phyloP scores from a whole-genome alignment of 2,888 invertebrate species.

The Ephialtes manifestator region DNA sequence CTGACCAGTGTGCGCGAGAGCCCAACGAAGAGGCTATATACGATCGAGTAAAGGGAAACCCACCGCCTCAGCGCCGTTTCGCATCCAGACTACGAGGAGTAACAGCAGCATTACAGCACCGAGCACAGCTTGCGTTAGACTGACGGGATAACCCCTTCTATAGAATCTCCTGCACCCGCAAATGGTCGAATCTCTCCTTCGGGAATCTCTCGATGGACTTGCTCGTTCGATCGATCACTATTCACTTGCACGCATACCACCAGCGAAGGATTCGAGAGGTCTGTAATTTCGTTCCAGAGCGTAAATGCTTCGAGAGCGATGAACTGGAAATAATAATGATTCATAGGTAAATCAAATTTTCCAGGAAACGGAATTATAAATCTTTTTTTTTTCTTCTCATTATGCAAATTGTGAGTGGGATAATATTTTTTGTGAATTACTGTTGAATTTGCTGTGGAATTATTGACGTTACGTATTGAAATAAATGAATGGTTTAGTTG shows the following conservation, averaged over 20 bases:
- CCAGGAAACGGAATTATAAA: neutral
- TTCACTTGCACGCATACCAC: conserved; percentile 36
- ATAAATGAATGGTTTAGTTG: too few relatives aligned
- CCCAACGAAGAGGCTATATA: neutral
- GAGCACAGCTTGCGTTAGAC: conserved; percentile 42
- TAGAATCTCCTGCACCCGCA: conserved; percentile 25
- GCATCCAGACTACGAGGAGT: conserved; percentile 30
- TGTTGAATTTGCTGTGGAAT: too few relatives aligned
- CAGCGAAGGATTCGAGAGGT: neutral
- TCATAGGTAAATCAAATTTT: neutral
- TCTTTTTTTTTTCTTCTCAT: neutral
- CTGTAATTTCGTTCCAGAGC: neutral
- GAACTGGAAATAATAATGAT: conserved; percentile 4
- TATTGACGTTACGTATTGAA: too few relatives aligned
- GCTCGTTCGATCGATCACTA: conserved; percentile 58
- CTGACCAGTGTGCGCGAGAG: conserved; percentile 62
- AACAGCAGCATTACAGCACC: conserved; percentile 33
- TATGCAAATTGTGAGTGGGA: too few relatives aligned
- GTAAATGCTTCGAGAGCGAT: neutral
- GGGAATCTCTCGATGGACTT: conserved; percentile 63
- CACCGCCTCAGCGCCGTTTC: conserved; percentile 12
- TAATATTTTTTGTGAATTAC: too few relatives aligned
- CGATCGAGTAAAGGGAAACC: conserved; percentile 24
- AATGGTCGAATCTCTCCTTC: conserved; percentile 59
- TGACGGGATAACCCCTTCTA: conserved; percentile 39